Evolutionary conservation across 2,888 invertebrate genomes (phyloP), one percentile per base, ranked within the genome.

Genomic region (Eupithecia subumbrata): DNA sequence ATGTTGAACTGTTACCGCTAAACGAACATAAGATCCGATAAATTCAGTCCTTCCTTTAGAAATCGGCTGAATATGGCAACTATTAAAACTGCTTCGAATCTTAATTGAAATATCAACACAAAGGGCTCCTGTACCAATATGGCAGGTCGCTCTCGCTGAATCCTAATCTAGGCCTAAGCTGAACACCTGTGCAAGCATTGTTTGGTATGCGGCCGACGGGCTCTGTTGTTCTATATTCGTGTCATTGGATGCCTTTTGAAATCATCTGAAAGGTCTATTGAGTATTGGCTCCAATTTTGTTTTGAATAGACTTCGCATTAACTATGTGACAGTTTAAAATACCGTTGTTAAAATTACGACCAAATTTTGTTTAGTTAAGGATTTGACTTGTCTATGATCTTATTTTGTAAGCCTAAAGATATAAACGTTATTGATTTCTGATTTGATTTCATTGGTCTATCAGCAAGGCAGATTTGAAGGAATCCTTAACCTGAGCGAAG

Each of bases 161-260:
- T 88, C 82, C 78, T 83, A 89, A 89, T 80, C 75, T 76, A 79
- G 71, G 80, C 80, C 75, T 83, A 84, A 80, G 80, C 80, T 79
- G 82, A 82, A 84, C 87, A 88, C 87, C 88, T 88, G 87, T 84
- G 84, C 76, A 76, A 78, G 75, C 78, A 81, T 80, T 80, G 80
- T 80, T 80, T 75, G 77, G 77, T 81, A 80, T 81, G 79, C 81
- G 40, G 76, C 71, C 76, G 77, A 76, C 75, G 71, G 30, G 43
- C 73, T 70, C 77, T 77, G 72, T 81, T 80, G 82, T 81, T 82
- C 79, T 74, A 76, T 79, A 83, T 82, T 80, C 82, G 81, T 84
- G 82, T 82, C 83, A 83, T 69, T 76, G 79, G 76, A 75, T 69
- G 71, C 72, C 79, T 82, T 78, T 81, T 82, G 70, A 74, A 73